Evolutionary conservation across 2,797 vertebrate genomes (phyloP).

Genomic region (Discoglossus pictus): DNA sequence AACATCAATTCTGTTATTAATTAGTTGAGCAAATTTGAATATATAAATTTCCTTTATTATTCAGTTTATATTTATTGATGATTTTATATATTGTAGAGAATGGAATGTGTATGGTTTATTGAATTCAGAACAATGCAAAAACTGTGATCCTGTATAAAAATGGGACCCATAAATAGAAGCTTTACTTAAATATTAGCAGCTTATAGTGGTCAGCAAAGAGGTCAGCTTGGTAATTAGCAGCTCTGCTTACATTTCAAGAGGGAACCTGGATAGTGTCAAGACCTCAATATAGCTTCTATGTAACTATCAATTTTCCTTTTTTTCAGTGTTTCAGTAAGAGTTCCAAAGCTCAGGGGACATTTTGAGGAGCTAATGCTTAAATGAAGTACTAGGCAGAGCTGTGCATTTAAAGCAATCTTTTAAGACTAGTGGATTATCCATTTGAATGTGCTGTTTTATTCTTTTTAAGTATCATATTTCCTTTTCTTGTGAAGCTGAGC

Average conservation of each 20-base stretch:
- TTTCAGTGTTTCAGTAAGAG: conserved; percentile 51
- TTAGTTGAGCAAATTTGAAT: conserved; percentile 25
- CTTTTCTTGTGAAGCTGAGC: too few relatives aligned
- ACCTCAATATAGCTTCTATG: conserved; percentile 63
- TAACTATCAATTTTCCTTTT: conserved; percentile 61
- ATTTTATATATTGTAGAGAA: background rate
- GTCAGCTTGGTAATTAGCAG: conserved; percentile 65
- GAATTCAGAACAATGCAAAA: conserved; percentile 17
- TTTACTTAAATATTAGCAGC: conserved; percentile 39
- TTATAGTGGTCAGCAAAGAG: conserved; percentile 59
- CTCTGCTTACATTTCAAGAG: conserved; percentile 63
- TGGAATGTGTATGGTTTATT: conserved; percentile 4
- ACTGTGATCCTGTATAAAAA: conserved; percentile 24
- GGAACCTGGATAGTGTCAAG: conserved; percentile 62
- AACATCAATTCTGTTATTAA: conserved; percentile 29
- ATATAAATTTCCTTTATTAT: conserved; percentile 25
- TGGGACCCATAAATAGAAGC: background rate
- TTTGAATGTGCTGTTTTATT: too few relatives aligned
- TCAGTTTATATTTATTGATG: conserved; percentile 2
- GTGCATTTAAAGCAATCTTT: background rate
- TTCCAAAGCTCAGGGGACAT: conserved; percentile 7
- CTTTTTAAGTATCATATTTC: too few relatives aligned
- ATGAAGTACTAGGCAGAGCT: conserved; percentile 6
- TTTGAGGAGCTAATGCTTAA: background rate
- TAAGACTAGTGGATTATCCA: too few relatives aligned